Evolutionary conservation across 92 coral and sea anemone genomes (phyloP), one percentile per base, ranked within the genome.

Genomic region (Palythoa grandiflora): DNA sequence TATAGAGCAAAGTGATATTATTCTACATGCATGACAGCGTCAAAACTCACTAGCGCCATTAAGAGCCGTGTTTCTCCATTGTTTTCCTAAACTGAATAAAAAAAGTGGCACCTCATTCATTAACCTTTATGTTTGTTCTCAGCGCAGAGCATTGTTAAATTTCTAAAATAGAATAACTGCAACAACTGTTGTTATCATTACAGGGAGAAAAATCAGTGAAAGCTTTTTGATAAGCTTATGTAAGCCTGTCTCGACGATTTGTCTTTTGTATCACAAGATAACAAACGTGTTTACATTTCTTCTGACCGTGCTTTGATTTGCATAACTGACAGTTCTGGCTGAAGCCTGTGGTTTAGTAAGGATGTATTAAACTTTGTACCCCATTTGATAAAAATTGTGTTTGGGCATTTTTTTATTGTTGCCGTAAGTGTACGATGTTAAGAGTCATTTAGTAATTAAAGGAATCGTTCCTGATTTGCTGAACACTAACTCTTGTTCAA

Each of bases 401-500:
- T 81, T 81, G 75, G 59, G 40, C 75, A 40, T 52, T 81, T 81
- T 44, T 55, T 51, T 50, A 81, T 81, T 81, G 86, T 81, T 81
- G 35, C 48, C n/a, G 44, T 14, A 48, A 81, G 86, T 66, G 75
- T 66, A 81, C 48, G 38, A 47, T 81, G 12, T 57, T 83, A 87
- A 89, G 89, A 87, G 89, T 88, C 88, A 71, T 91, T 78, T 71
- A 84, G 89, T 83, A 93, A 91, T 93, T 91, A 89, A 54, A 39
- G 73, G 78, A 63, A 53, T 74, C 77, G 48, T 76, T 57, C 90
- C 87, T 89, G 95, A 94, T 93, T 94, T 89, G 98, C 83, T 71
- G 85, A 94, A 80, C 71, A 37, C 80, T 78, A 93, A 91, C 86
- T 78, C 90, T 90, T 51, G 75, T 88, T 91, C 93, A 93, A 94